Percentiles rank a stretch among this genome's conserved stretches.
Evolutionary conservation across 2,888 invertebrate species (phyloP).

Genomic region (Patella pellucida): DNA sequence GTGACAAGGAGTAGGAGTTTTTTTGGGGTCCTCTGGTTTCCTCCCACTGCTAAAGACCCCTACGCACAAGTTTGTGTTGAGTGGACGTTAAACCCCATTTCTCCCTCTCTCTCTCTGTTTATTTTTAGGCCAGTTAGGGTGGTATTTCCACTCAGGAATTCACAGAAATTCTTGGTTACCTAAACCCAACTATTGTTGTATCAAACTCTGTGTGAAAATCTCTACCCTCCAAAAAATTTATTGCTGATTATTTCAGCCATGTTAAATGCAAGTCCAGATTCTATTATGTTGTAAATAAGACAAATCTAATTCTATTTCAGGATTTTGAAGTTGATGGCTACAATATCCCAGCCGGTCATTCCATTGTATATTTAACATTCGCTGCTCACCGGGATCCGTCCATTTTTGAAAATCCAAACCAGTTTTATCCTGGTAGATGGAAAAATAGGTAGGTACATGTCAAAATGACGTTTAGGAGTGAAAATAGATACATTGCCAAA

Average conservation of each 20-base stretch:
- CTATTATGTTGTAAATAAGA: background rate
- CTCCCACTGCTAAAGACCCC: too few relatives aligned
- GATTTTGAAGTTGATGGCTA: conserved; percentile 51
- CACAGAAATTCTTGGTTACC: too few relatives aligned
- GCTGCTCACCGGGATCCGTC: conserved; percentile 60
- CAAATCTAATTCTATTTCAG: conserved; percentile 33
- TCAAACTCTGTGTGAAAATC: background rate
- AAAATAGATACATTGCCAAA: background rate
- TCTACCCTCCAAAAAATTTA: background rate
- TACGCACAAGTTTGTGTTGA: too few relatives aligned
- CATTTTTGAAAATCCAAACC: conserved; percentile 55
- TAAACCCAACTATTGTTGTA: too few relatives aligned
- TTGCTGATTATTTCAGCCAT: background rate
- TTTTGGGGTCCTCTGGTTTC: too few relatives aligned
- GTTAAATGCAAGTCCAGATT: background rate
- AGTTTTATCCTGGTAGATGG: conserved; percentile 59
- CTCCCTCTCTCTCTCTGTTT: too few relatives aligned
- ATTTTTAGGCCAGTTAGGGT: too few relatives aligned
- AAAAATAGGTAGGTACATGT: conserved; percentile 26
- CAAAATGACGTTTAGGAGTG: conserved; percentile 44
- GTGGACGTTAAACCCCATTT: too few relatives aligned
- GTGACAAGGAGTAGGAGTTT: too few relatives aligned
- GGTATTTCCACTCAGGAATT: too few relatives aligned
- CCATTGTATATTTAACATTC: conserved; percentile 52
- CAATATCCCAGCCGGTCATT: conserved; percentile 50